These are phyloP conservation scores for Pentalonia nigronervosa DNA, from an alignment of 1,140 invertebrate species.

Conservation along the genomic window DNA sequence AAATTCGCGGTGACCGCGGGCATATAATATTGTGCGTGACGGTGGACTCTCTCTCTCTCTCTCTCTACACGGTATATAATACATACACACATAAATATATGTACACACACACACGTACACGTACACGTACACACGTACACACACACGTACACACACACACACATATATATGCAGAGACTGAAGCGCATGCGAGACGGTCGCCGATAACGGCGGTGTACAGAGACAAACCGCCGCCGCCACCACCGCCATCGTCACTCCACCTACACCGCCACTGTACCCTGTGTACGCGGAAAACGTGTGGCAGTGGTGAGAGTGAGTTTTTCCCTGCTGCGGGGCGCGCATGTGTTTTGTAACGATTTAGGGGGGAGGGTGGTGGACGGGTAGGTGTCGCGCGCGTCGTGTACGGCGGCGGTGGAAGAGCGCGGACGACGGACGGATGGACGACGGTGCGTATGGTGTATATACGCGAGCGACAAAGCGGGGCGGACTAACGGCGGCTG, in stretches of 20 bases:
- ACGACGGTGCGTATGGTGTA: neutral
- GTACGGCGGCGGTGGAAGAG: neutral
- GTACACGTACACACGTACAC: too few species aligned
- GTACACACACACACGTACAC: too few species aligned
- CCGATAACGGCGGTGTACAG: conserved; percentile 38
- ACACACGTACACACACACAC: too few species aligned
- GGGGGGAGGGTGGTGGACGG: neutral
- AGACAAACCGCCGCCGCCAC: conserved; percentile 27
- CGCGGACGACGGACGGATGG: conserved; percentile 4
- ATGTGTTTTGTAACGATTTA: conserved; percentile 43
- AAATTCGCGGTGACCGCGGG: neutral
- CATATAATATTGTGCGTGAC: neutral
- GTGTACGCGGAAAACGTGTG: neutral
- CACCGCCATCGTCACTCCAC: too few species aligned
- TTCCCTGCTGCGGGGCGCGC: conserved; percentile 23
- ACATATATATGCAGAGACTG: neutral
- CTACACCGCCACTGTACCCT: neutral
- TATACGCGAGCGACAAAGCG: neutral
- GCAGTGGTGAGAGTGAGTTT: neutral
- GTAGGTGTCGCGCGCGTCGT: neutral
- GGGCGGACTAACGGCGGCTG: neutral
- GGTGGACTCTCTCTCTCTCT: neutral
- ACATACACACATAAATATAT: too few species aligned
- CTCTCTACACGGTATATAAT: neutral
- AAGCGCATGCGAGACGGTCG: conserved; percentile 30